Conservation (phyloP, 2,888 invertebrate genomes). For the Scaptomyza flava region DNA sequence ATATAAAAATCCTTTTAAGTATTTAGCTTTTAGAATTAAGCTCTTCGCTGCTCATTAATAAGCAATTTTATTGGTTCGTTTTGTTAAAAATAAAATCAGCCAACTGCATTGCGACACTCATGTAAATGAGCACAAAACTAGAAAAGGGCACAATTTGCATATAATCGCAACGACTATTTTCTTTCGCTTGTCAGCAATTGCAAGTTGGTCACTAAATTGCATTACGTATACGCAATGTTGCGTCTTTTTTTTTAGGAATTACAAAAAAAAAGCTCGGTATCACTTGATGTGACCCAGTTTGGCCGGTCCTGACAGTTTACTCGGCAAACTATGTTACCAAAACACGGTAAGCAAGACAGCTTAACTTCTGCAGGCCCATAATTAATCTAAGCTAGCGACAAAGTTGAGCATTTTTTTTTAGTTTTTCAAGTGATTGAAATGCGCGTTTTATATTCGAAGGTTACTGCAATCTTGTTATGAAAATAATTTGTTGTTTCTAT, state of each 20-base stretch:
- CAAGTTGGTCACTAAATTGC: slow-evolving; percentile 27
- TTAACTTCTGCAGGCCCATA: neutral
- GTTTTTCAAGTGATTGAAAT: neutral
- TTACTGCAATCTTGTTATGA: neutral
- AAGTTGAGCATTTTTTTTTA: neutral
- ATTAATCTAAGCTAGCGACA: neutral
- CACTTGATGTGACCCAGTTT: slow-evolving; percentile 26
- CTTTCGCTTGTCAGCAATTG: slow-evolving; percentile 29
- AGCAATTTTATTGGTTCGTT: slow-evolving; percentile 30
- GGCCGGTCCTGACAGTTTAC: slow-evolving; percentile 10
- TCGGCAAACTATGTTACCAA: neutral
- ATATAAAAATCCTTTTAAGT: neutral
- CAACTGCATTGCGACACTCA: slow-evolving; percentile 53
- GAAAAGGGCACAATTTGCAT: slow-evolving; percentile 48
- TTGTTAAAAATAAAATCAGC: slow-evolving; percentile 6
- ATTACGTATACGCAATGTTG: slow-evolving; percentile 47
- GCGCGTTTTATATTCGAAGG: neutral
- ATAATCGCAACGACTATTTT: slow-evolving; percentile 43
- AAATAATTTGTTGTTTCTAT: neutral
- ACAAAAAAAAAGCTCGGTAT: slow-evolving; percentile 1
- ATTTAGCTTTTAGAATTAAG: no score
- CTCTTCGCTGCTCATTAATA: slow-evolving; percentile 44
- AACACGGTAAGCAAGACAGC: slow-evolving; percentile 2
- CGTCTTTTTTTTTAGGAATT: neutral
- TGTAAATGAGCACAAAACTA: slow-evolving; percentile 59